Base-by-base conservation (phyloP, 2,797 vertebrate species). In the Liparis tanakae region DNA sequence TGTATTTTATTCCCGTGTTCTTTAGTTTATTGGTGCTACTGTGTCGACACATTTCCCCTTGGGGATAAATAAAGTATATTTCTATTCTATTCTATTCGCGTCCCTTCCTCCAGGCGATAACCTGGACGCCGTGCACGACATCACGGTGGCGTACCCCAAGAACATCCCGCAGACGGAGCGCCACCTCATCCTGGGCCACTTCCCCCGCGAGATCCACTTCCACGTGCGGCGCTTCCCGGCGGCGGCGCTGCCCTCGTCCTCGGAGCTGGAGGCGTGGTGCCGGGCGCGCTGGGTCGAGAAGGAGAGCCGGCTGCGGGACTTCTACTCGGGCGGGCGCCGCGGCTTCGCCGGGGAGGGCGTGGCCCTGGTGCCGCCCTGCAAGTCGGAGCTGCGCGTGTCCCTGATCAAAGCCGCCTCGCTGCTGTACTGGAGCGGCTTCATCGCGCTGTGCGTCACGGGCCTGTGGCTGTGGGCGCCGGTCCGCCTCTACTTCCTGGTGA, bases 141-240 rank as follows among this genome's bases (percentile, higher is more conserved):
- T 99, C 72, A 99, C 98, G 0, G 97, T 99, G 83, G 98, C 98
- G 0, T 99, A 99, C 80, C 98, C 98, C 8, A 94, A 97, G 81
- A 98, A 97, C 91, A 96, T 97, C 88, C 97, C 98, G 54, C 98
- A 99, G 85, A 98, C 97, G 0, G 98, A 99, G 93, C 96, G 94
- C 73, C 96, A 99, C 88, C 96, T 99, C 44, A 84, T 99, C 63
- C 85, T 90, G 0, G 98, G 98, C 3, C 91, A 94, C 74, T 99
- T 99, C 75, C 98, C 98, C 0, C 94, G 92, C 1, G 97, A 99
- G 91, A 99, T 99, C 85, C 97, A 99, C 92, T 99, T 99, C 88
- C 97, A 99, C 0, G 92, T 99, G 77, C 94, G 70, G 43, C 95
- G 98, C 22, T 96, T 97, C 58, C 91, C 97, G 0, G 89, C 95